Evolutionary conservation across 2,888 invertebrate species (phyloP).

Genomic region (Axea sp.): DNA sequence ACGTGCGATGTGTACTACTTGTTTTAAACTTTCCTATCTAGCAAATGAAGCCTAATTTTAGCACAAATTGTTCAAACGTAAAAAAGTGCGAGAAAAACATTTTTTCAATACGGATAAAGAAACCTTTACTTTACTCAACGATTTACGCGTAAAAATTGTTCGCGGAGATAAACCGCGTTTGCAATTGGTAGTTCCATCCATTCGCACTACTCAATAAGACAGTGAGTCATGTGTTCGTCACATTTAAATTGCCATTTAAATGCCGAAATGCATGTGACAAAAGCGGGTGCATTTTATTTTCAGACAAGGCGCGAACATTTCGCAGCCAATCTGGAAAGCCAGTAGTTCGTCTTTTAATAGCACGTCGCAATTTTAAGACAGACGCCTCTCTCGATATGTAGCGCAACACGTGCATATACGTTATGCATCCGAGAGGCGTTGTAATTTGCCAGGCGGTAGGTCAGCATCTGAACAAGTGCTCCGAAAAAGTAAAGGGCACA

Average conservation of each 20-base stretch:
- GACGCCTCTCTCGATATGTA: conserved; percentile 57
- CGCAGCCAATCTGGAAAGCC: conserved; percentile 68
- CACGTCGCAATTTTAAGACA: conserved; percentile 58
- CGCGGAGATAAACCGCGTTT: too few species aligned
- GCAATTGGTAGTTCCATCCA: too few species aligned
- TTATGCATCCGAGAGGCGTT: conserved; percentile 30
- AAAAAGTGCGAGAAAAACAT: too few species aligned
- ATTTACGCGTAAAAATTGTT: too few species aligned
- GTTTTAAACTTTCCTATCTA: too few species aligned
- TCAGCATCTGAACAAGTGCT: conserved; percentile 18
- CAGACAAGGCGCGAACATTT: conserved; percentile 65
- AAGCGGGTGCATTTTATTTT: conserved; percentile 60
- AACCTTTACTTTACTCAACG: too few species aligned
- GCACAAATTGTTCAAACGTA: too few species aligned
- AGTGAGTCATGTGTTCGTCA: conserved; percentile 22
- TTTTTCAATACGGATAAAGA: too few species aligned
- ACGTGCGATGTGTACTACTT: too few species aligned
- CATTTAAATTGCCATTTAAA: conserved; percentile 28
- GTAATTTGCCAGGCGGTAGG: conserved; percentile 51
- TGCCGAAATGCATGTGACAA: conserved; percentile 42
- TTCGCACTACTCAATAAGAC: too few species aligned
- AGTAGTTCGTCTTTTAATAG: conserved; percentile 71
- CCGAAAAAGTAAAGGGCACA: too few species aligned
- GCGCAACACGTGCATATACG: conserved; percentile 49
- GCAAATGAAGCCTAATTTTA: too few species aligned